Evolutionary conservation across 1,140 invertebrate species (phyloP).

Genomic region (Eciton burchellii): DNA sequence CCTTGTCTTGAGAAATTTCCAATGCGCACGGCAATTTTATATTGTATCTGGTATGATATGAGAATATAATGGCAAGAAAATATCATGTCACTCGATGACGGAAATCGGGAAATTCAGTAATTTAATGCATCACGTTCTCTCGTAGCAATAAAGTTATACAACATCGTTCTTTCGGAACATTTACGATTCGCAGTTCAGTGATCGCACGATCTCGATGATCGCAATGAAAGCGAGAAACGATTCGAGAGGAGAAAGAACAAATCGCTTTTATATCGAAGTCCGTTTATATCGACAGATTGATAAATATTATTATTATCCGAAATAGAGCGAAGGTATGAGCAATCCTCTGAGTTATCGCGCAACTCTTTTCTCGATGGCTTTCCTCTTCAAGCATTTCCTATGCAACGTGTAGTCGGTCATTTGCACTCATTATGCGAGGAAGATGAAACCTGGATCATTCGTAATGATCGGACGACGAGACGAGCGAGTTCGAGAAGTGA

Average conservation of each 20-base stretch:
- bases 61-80: background rate
- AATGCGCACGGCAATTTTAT: background rate
- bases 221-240: no score
- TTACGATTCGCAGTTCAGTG: conserved; percentile 26
- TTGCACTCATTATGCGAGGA: background rate
- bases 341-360: no score
- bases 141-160: background rate
- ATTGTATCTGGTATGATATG: background rate
- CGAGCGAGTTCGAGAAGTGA: background rate
- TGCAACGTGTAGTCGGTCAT: background rate
- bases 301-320: no score
- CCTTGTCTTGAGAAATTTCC: background rate
- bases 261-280: no score
- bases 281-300: no score
- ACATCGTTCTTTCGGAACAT: background rate
- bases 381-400: no score
- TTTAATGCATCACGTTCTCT: background rate
- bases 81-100: no score
- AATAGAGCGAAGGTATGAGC: no score
- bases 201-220: background rate
- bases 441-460: conserved; percentile 8
- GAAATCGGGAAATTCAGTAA: background rate
- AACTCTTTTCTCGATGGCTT: no score
- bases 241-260: no score
- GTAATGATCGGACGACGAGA: background rate